Conservation (phyloP, 2,888 invertebrate genomes). For the Orthosia incerta region DNA sequence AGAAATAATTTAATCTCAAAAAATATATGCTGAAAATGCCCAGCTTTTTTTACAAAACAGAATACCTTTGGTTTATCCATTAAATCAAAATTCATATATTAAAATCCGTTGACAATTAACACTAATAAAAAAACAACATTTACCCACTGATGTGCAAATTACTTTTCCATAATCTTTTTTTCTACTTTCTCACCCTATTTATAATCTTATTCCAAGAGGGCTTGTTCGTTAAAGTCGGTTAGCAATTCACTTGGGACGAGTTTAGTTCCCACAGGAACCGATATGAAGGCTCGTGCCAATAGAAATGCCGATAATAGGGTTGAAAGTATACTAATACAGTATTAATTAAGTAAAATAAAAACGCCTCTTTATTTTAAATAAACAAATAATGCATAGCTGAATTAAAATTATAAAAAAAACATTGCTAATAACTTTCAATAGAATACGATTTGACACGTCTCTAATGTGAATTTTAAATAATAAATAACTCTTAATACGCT, state of each 20-base stretch:
- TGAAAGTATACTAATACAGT: not conserved
- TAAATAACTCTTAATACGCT: too few relatives aligned
- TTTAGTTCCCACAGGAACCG: not conserved
- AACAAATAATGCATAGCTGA: too few relatives aligned
- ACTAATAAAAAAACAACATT: not conserved
- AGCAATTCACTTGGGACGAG: not conserved
- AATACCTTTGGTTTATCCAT: not conserved
- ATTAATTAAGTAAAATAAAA: too few relatives aligned
- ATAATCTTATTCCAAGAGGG: not conserved
- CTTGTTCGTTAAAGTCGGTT: not conserved
- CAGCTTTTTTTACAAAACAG: not conserved
- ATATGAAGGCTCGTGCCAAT: not conserved
- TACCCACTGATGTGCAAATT: too few relatives aligned
- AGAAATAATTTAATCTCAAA: too few relatives aligned
- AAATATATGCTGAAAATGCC: not conserved
- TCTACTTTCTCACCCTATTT: not conserved
- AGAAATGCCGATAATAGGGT: not conserved
- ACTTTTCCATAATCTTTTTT: not conserved
- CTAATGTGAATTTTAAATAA: too few relatives aligned
- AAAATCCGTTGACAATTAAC: constrained; percentile 34
- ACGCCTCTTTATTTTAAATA: too few relatives aligned
- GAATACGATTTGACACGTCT: too few relatives aligned
- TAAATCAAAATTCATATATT: not conserved
- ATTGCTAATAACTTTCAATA: too few relatives aligned
- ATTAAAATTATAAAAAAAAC: too few relatives aligned